phyloP scores from a whole-genome alignment of 2,113 vertebrate genomes.

The Neoarius graeffei region DNA sequence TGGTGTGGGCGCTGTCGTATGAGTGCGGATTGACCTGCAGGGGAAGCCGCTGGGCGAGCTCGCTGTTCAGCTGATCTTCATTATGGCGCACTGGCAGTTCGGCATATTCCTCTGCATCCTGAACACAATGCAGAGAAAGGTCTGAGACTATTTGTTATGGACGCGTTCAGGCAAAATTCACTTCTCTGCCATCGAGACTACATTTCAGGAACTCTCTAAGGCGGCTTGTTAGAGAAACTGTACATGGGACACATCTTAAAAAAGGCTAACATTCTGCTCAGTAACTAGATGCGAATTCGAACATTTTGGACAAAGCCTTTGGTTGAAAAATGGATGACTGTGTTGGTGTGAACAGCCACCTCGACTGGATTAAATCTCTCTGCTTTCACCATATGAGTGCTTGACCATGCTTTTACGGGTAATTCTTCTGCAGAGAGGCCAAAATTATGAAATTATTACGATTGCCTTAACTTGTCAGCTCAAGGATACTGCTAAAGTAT shows the following conservation, averaged over 20 bases:
- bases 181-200: background rate
- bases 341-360: constrained; percentile 46
- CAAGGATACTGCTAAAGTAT: too few species aligned
- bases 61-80: constrained; percentile 96
- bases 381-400: background rate
- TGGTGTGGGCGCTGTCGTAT: constrained; percentile 95
- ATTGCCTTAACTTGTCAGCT: too few species aligned
- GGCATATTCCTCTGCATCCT: constrained; percentile 94
- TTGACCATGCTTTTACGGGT: background rate
- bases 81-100: constrained; percentile 98
- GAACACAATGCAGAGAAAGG: constrained; percentile 27
- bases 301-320: background rate
- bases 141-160: constrained; percentile 26
- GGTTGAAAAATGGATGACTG: background rate
- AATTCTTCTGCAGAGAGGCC: too few species aligned
- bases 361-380: background rate
- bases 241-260: background rate
- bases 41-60: constrained; percentile 88
- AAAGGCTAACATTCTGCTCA: background rate
- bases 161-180: background rate
- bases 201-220: background rate
- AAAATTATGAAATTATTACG: too few species aligned
- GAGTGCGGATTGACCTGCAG: constrained; percentile 90
- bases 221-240: background rate
- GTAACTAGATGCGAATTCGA: background rate